Conservation (phyloP, 2,888 invertebrate genomes). For the Ametastegia equiseti region DNA sequence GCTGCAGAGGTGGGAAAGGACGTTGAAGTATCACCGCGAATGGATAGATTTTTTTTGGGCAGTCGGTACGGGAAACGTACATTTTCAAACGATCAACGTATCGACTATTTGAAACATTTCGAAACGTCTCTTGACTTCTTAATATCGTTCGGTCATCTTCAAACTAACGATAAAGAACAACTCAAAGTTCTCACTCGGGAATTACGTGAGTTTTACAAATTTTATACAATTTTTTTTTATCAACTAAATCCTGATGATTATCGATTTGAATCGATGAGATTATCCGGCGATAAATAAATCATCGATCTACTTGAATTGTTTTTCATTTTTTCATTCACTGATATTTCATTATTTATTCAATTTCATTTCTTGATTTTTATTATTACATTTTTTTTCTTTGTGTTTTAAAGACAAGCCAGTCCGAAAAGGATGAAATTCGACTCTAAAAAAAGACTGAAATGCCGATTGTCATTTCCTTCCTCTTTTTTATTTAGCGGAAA, state of each 20-base stretch:
- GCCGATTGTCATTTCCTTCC: too few relatives aligned
- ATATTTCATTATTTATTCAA: too few relatives aligned
- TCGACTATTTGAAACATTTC: conserved; percentile 54
- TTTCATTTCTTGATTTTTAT: too few relatives aligned
- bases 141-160: conserved; percentile 30
- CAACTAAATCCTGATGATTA: not conserved
- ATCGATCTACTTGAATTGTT: too few relatives aligned
- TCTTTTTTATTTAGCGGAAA: too few relatives aligned
- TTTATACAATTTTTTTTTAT: not conserved
- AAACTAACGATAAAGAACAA: conserved; percentile 19
- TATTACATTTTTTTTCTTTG: too few relatives aligned
- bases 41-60: conserved; percentile 70
- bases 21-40: conserved; percentile 62
- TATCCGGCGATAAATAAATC: too few relatives aligned
- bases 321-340: too few relatives aligned
- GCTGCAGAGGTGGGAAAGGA: conserved; percentile 24
- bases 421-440: too few relatives aligned
- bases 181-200: conserved; percentile 3
- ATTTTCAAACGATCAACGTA: conserved; percentile 20
- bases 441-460: too few relatives aligned
- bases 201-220: not conserved
- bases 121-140: conserved; percentile 60
- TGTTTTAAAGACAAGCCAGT: too few relatives aligned
- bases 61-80: conserved; percentile 73
- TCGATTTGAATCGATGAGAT: too few relatives aligned